These are phyloP conservation scores for Pomatorhinus ruficollis DNA, from an alignment of 2,113 vertebrate species.

Conservation along the genomic window DNA sequence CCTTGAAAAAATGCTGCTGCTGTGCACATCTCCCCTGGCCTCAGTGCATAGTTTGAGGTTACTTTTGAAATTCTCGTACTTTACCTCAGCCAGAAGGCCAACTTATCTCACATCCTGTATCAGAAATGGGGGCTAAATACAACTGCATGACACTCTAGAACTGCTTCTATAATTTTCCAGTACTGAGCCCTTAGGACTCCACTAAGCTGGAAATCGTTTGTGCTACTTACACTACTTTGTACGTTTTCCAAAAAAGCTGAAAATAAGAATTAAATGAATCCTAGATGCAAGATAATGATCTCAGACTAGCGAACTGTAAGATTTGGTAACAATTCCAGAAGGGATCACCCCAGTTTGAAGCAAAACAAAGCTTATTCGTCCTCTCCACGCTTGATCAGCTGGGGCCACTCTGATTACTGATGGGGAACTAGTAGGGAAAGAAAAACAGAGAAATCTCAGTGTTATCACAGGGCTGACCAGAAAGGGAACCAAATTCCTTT, in stretches of 20 bases:
- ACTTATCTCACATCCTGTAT: neutral
- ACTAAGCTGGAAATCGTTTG: neutral
- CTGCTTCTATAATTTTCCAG: neutral
- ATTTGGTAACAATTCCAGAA: neutral
- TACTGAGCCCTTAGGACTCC: neutral
- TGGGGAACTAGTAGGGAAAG: neutral
- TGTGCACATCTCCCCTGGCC: neutral
- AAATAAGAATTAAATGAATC: neutral
- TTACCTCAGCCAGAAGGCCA: neutral
- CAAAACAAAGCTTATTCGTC: neutral
- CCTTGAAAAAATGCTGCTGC: neutral
- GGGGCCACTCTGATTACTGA: neutral
- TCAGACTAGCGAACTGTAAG: neutral
- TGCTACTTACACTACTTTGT: neutral
- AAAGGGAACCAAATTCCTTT: neutral
- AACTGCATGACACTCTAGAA: neutral
- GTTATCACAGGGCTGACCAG: neutral
- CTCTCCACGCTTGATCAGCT: neutral
- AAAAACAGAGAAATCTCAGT: neutral
- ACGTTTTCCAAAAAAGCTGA: neutral
- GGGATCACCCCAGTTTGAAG: neutral
- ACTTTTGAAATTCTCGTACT: neutral
- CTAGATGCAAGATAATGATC: neutral
- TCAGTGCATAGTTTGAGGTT: neutral
- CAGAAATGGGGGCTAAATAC: neutral